phyloP scores from a whole-genome alignment of 2,797 vertebrate species.

The Mus minutoides region DNA sequence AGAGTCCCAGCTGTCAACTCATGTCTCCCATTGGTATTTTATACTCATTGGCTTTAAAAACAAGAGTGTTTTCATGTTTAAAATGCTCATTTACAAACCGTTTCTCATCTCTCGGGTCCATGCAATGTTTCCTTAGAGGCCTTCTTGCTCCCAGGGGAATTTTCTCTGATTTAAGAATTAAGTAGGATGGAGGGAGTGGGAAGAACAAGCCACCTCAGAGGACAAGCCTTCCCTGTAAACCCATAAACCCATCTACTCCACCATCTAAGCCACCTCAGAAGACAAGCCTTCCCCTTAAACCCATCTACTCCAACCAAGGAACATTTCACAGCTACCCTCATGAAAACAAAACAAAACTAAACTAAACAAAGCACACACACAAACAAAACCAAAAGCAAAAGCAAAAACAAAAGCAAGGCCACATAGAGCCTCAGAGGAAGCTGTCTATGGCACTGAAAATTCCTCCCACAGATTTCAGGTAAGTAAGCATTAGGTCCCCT shows the following conservation, averaged over 20 bases:
- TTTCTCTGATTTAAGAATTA: constrained; percentile 65
- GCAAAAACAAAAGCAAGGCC: background rate
- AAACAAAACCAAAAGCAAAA: background rate
- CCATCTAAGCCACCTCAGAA: constrained; percentile 71
- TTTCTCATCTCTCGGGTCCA: constrained; percentile 75
- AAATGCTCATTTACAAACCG: constrained; percentile 81
- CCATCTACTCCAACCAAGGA: constrained; percentile 71
- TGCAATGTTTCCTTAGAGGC: constrained; percentile 75
- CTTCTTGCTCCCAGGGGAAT: constrained; percentile 36
- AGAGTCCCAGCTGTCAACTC: constrained; percentile 73
- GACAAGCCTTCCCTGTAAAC: constrained; percentile 61
- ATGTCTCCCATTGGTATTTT: constrained; percentile 74
- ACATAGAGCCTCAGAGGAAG: background rate
- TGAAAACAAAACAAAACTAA: constrained; percentile 41
- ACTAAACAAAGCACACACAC: background rate
- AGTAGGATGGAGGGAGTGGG: constrained; percentile 46
- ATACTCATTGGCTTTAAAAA: constrained; percentile 78
- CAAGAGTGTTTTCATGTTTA: constrained; percentile 82
- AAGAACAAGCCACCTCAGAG: constrained; percentile 73
- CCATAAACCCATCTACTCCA: constrained; percentile 57
- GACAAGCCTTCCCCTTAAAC: constrained; percentile 63
- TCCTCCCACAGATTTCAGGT: constrained; percentile 22
- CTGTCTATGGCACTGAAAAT: background rate
- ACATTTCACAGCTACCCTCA: constrained; percentile 65
- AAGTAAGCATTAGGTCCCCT: background rate